These are phyloP conservation scores for Archaeoteleia sp. DNA, from an alignment of 2,888 invertebrate genomes.

Conservation along the genomic window DNA sequence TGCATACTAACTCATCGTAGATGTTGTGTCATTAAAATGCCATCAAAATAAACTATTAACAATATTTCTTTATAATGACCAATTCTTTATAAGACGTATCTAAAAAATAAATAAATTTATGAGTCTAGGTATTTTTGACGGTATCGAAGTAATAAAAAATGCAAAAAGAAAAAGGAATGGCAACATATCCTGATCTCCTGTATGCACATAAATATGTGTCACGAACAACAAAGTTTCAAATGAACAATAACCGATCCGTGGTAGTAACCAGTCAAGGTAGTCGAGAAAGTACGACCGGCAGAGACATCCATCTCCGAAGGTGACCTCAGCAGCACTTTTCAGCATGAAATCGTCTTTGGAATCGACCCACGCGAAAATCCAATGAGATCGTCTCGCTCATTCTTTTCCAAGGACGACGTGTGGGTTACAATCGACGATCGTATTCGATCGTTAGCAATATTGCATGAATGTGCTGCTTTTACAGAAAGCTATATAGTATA, in stretches of 20 bases:
- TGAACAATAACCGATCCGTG: constrained; percentile 39
- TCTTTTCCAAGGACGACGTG: constrained; percentile 49
- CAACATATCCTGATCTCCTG: too few relatives aligned
- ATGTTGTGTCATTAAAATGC: too few relatives aligned
- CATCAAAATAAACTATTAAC: too few relatives aligned
- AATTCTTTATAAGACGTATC: too few relatives aligned
- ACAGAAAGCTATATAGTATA: background rate
- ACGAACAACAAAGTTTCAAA: constrained; percentile 30
- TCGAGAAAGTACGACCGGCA: constrained; percentile 30
- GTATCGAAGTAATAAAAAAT: too few relatives aligned
- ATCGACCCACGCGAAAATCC: constrained; percentile 45
- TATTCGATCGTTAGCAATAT: constrained; percentile 19
- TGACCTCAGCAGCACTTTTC: constrained; percentile 44
- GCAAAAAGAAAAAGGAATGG: too few relatives aligned
- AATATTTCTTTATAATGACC: too few relatives aligned
- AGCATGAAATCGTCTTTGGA: constrained; percentile 36
- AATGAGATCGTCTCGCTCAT: constrained; percentile 41
- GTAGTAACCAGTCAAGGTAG: constrained; percentile 44
- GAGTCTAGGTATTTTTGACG: too few relatives aligned
- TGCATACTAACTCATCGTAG: too few relatives aligned
- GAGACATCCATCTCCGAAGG: constrained; percentile 50
- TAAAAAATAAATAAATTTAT: too few relatives aligned
- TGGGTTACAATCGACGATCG: constrained; percentile 30
- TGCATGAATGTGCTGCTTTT: constrained; percentile 14
- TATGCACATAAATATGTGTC: background rate